These are phyloP conservation scores for Erannis defoliaria DNA, from an alignment of 2,888 invertebrate genomes.

Conservation along the genomic window DNA sequence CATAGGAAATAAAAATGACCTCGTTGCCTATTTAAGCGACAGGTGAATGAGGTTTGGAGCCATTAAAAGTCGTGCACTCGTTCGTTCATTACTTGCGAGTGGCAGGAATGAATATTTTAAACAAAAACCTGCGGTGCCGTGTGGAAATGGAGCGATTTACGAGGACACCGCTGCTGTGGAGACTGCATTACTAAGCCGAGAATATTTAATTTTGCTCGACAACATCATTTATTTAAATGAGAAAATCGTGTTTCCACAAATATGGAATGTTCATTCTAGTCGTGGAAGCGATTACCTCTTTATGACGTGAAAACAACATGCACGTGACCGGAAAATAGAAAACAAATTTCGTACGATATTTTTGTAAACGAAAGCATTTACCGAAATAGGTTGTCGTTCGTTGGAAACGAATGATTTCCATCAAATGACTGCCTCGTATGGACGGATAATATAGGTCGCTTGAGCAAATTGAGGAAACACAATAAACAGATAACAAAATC, in stretches of 20 bases:
- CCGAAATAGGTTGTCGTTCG: slow-evolving; percentile 33
- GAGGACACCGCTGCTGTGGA: slow-evolving; percentile 29
- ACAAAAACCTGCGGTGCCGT: slow-evolving; percentile 45
- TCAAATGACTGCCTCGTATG: slow-evolving; percentile 41
- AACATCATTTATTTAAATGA: slow-evolving; percentile 19
- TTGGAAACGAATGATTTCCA: slow-evolving; percentile 39
- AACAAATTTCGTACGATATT: slow-evolving; percentile 21
- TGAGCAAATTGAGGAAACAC: slow-evolving; percentile 49
- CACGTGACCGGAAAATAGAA: slow-evolving; percentile 30
- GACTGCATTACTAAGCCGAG: slow-evolving; percentile 19
- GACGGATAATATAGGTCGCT: slow-evolving; percentile 68
- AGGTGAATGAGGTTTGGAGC: slow-evolving; percentile 56
- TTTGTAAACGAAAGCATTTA: slow-evolving; percentile 39
- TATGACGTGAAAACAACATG: slow-evolving; percentile 31
- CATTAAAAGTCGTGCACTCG: slow-evolving; percentile 57
- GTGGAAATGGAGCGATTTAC: slow-evolving; percentile 46
- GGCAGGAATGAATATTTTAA: slow-evolving; percentile 53
- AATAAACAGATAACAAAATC: slow-evolving; percentile 5
- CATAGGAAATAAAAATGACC: slow-evolving; percentile 47
- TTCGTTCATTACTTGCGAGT: slow-evolving; percentile 58
- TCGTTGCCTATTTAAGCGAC: slow-evolving; percentile 52
- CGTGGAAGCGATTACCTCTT: slow-evolving; percentile 18
- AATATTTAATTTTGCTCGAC: slow-evolving; percentile 19
- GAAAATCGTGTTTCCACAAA: slow-evolving; percentile 17
- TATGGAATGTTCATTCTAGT: slow-evolving; percentile 17